These are phyloP conservation scores for Urocyon cinereoargenteus DNA, from an alignment of 2,797 vertebrate species.

Conservation along the genomic window DNA sequence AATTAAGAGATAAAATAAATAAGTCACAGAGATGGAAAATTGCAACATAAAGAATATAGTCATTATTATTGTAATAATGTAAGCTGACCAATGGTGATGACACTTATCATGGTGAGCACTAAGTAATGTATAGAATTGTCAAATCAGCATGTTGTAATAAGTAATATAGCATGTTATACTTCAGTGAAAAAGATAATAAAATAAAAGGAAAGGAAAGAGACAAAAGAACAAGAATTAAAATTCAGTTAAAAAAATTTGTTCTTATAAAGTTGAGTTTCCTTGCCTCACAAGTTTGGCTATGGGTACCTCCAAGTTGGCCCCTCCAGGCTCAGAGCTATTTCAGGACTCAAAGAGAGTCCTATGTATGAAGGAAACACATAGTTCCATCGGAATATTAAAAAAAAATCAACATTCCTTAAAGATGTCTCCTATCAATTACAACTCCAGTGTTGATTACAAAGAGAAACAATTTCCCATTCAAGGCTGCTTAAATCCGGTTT, in stretches of 20 bases:
- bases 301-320: neutral
- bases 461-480: constrained; percentile 78
- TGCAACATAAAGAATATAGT: no score
- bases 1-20: neutral
- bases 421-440: constrained; percentile 74
- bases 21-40: neutral
- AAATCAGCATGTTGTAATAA: neutral
- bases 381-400: neutral
- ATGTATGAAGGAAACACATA: constrained; percentile 46
- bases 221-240: neutral
- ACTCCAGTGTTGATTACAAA: constrained; percentile 73
- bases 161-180: neutral
- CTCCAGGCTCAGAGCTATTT: neutral
- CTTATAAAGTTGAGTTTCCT: neutral
- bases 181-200: neutral
- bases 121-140: neutral
- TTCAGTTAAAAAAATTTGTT: neutral
- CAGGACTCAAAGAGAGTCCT: constrained; percentile 37
- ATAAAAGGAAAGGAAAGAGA: neutral
- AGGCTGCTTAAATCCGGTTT: constrained; percentile 52
- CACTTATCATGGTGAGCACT: neutral
- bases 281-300: neutral
- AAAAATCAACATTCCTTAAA: constrained; percentile 58
- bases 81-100: neutral
- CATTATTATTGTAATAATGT: neutral